A percentile compares a stretch with the other conserved stretches of the same genome.
phyloP scores from a whole-genome alignment of 2,113 vertebrate genomes.

The Tricholaema leucomelas region DNA sequence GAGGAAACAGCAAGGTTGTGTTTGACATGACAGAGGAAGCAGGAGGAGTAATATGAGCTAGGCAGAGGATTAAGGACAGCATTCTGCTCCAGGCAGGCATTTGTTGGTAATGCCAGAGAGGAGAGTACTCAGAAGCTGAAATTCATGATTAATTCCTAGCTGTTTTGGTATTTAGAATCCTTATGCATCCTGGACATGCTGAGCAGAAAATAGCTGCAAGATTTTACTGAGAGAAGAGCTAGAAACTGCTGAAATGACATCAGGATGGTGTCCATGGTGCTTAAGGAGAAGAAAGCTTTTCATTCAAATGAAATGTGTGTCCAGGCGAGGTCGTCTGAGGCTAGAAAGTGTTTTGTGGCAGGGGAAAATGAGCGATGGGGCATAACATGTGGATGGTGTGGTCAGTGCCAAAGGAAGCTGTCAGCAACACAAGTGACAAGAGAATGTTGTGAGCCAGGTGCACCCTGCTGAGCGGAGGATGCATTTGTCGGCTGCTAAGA shows the following conservation, averaged over 20 bases:
- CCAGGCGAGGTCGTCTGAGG: background rate
- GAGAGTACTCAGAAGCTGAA: background rate
- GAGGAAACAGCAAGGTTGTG: conserved; percentile 37
- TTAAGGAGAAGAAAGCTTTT: background rate
- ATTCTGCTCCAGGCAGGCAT: background rate
- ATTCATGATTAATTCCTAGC: background rate
- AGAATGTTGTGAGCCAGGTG: background rate
- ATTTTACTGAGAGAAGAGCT: background rate
- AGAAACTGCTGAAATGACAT: background rate
- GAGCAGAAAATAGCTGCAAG: background rate
- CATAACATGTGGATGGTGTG: background rate
- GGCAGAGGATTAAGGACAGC: background rate
- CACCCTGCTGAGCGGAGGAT: background rate
- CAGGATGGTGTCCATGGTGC: background rate
- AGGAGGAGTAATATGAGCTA: background rate
- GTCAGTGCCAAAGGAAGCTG: background rate
- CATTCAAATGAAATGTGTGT: background rate
- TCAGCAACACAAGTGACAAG: background rate
- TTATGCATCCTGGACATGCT: background rate
- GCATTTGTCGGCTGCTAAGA: background rate
- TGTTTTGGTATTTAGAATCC: background rate
- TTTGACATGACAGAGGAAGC: conserved; percentile 6
- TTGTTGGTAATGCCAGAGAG: background rate
- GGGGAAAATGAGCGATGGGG: background rate
- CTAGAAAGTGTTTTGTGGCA: background rate